Evolutionary conservation across 2,113 vertebrate species (phyloP).

Genomic region (Cephalopterus ornatus): DNA sequence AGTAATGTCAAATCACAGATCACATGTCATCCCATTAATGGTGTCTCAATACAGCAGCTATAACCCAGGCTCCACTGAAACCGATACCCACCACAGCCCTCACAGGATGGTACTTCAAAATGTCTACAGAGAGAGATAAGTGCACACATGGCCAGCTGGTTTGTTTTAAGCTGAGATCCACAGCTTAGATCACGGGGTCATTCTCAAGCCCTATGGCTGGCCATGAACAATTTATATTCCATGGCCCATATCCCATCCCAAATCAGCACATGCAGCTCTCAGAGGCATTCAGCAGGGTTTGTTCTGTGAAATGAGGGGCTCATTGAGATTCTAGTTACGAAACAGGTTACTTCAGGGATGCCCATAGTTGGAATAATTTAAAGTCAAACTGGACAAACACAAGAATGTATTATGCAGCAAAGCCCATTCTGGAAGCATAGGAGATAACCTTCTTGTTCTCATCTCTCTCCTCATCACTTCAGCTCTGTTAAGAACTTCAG

Average conservation of each 20-base stretch:
- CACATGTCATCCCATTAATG: neutral
- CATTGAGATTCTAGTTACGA: neutral
- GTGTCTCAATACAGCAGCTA: neutral
- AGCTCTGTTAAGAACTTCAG: neutral
- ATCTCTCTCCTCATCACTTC: neutral
- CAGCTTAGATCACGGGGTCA: neutral
- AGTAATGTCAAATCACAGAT: neutral
- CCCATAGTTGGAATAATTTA: neutral
- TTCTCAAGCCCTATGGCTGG: neutral
- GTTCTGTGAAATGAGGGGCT: neutral
- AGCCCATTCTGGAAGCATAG: neutral
- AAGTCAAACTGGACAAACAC: conserved; percentile 31
- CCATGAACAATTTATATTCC: neutral
- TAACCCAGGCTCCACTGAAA: neutral
- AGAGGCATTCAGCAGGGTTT: neutral
- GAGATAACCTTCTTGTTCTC: neutral
- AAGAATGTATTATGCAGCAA: neutral
- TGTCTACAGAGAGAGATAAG: neutral
- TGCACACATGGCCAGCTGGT: neutral
- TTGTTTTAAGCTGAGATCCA: neutral
- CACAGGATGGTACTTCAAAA: neutral
- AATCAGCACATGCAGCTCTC: neutral
- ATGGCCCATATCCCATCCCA: neutral
- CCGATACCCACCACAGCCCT: neutral
- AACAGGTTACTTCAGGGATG: neutral